Base-by-base conservation (phyloP, 2,888 invertebrate genomes). In the Apamea epomidion region DNA sequence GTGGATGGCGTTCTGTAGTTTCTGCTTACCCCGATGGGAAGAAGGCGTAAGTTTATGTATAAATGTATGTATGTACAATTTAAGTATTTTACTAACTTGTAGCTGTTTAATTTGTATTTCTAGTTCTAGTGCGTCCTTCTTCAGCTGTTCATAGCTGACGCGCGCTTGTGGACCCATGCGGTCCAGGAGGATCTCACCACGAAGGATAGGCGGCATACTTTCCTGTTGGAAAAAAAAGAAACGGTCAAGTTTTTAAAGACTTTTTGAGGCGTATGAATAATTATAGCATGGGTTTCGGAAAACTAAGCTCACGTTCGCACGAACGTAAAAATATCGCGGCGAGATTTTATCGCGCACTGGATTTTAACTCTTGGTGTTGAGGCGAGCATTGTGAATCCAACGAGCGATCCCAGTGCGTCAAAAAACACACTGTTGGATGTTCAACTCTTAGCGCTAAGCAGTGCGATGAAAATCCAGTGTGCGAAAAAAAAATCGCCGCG, bases 81-180 rank as follows among this genome's bases (percentile, higher is more conserved):
- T 4, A 25, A 16, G 32, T 42, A 25, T 45, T 69, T 42, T 77
- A 83, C 80, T 85, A 76, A 97, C 98, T 97, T 98, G 98, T 88
- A 98, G 97, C 94, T 99, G 98, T 93, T 98, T 98, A 91, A 99
- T 99, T 96, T 99, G 99, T 82, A 98, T 96, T 92, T 99, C 99
- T 84, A 99, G 97, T 92, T 98, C 99, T 85, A 98, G 97, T 21
- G 99, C 98, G 94, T 99, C 99, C 91, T 98, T 98, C 92, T 98
- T 97, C 74, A 99, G 97, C 78, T 98, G 98, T 83, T 99, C 98
- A 94, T 98, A 97, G 91, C 98, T 98, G 74, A 98, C 98, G 83
- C 98, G 97, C 78, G 98, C 97, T 92, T 98, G 98, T 78, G 96
- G 90, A 1, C 96, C 97, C 96, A 98, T 97, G 82, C 98, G 97